These are phyloP conservation scores for Lissonota sp. DNA, from an alignment of 2,888 invertebrate species.

Conservation along the genomic window DNA sequence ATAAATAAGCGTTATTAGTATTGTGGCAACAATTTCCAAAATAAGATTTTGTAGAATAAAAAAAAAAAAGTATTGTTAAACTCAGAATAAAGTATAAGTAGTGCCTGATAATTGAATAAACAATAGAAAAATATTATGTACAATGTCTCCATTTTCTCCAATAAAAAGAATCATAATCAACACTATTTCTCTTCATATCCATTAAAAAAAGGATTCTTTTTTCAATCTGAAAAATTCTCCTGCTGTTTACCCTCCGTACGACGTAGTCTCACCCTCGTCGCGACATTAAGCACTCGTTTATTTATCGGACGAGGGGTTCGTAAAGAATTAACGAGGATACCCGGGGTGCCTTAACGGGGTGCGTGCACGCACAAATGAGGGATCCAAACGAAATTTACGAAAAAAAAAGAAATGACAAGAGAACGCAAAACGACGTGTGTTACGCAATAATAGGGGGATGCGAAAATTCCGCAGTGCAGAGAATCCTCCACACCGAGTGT, in stretches of 20 bases:
- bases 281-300: slow-evolving; percentile 36
- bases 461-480: slow-evolving; percentile 52
- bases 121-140: too few relatives aligned
- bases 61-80: too few relatives aligned
- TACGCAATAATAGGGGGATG: slow-evolving; percentile 37
- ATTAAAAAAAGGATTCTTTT: too few relatives aligned
- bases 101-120: too few relatives aligned
- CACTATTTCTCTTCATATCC: too few relatives aligned
- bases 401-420: slow-evolving; percentile 22
- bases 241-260: background rate
- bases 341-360: slow-evolving; percentile 1
- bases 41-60: too few relatives aligned
- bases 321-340: slow-evolving; percentile 56
- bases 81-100: too few relatives aligned
- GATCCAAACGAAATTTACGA: slow-evolving; percentile 27
- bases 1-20: too few relatives aligned
- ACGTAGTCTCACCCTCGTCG: slow-evolving; percentile 19
- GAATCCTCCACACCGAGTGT: slow-evolving; percentile 19
- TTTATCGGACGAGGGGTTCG: slow-evolving; percentile 45
- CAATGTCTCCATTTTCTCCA: too few relatives aligned
- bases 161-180: too few relatives aligned
- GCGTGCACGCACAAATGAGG: background rate
- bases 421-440: slow-evolving; percentile 14
- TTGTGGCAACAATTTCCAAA: too few relatives aligned
- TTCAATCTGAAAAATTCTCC: too few relatives aligned